Evolutionary conservation across 1,140 invertebrate genomes (phyloP), one percentile per base, ranked within the genome.

Genomic region (Muscidifurax raptorellus): DNA sequence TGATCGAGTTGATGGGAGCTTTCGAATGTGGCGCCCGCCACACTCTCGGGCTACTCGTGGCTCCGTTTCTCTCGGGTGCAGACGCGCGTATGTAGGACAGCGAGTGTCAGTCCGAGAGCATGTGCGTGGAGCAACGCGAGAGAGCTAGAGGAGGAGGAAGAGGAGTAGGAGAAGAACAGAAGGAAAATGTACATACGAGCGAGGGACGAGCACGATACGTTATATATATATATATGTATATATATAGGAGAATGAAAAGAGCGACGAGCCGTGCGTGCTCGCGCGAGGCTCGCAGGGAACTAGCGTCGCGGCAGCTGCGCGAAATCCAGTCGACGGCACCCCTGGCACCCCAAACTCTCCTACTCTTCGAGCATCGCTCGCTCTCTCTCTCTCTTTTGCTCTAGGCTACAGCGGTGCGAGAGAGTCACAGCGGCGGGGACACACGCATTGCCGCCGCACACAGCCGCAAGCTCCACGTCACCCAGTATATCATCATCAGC

Each of bases 271-370:
- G 87, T 91, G 89, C 89, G 89, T 88, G 87, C 89, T 88, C 83
- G 88, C 85, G 86, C 90, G 87, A 88, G 89, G 90, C 88, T 88
- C 90, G 89, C 89, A 86, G 88, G 86, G 88, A 89, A 92, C 91
- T 91, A 90, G 72, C 28, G 25, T 30, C 84, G 85, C 85, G 86
- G 87, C 87, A 87, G 87, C 83, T 86, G 47, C 75, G 75, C 86
- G 69, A 81, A 80, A 64, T 83, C 86, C 81, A 74, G n/a, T 47
- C 72, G 32, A 36, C 69, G 3, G 71, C 71, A 36, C 28, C 40
- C 80, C 72, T 22, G 80, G n/a, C 80, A 71, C 80, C 71, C 71
- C 71, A 72, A 69, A 69, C 78, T 66, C 77, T 30, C 47, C 52
- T 52, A 52, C 47, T 52, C 18, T 52, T 4, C 18, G 15, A 0